A percentile compares a stretch with the other conserved stretches of the same genome.
Evolutionary conservation across 1,140 invertebrate genomes (phyloP).

Genomic region (Brachionus angularis): DNA sequence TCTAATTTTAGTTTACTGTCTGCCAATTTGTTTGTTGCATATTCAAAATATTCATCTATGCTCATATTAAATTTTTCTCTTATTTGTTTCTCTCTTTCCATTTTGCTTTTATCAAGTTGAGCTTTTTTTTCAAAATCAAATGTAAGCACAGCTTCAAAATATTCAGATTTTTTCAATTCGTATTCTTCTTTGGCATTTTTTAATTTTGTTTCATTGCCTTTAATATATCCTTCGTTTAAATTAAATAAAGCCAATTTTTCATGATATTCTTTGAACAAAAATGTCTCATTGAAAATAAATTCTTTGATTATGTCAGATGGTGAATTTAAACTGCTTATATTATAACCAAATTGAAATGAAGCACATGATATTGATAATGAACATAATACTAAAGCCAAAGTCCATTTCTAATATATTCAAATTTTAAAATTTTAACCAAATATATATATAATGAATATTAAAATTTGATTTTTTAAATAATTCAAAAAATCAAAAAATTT

Average conservation of each 20-base stretch:
- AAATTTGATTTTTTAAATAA: too few relatives aligned
- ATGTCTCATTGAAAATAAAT: conserved; percentile 11
- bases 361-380: not conserved
- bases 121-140: not conserved
- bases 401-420: conserved; percentile 2
- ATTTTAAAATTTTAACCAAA: too few relatives aligned
- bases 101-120: not conserved
- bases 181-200: not conserved
- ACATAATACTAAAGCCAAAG: conserved; percentile 1
- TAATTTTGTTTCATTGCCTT: not conserved
- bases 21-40: not conserved
- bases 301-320: conserved; percentile 8
- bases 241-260: not conserved
- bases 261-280: not conserved
- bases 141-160: not conserved
- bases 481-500: too few relatives aligned
- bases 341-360: conserved; percentile 39
- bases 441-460: too few relatives aligned
- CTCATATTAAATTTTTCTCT: not conserved
- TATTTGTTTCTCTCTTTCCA: not conserved
- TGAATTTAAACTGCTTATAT: conserved; percentile 25
- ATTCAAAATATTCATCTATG: not conserved
- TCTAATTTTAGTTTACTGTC: not conserved
- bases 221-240: not conserved
- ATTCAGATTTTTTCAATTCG: not conserved